Evolutionary conservation across 2,797 vertebrate species (phyloP).

Genomic region (Gymnoscopelus braueri): DNA sequence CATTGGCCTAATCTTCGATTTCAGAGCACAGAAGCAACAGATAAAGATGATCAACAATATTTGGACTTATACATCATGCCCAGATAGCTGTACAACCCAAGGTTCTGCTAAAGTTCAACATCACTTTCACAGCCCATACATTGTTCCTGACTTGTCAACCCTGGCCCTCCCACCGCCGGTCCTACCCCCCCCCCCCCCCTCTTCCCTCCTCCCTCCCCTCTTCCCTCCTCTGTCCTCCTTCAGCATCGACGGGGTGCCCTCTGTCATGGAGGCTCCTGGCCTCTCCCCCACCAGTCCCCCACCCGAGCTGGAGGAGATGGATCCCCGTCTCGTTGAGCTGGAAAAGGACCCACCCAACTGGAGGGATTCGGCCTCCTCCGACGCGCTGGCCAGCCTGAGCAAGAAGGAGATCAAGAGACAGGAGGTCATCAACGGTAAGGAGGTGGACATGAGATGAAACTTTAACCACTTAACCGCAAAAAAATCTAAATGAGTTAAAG

Average conservation of each 20-base stretch:
- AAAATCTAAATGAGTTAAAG: too few relatives aligned
- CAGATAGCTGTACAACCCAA: too few relatives aligned
- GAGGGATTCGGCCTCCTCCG: conserved; percentile 81
- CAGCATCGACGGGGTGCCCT: conserved; percentile 61
- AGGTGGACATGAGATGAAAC: background rate
- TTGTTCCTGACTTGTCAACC: background rate
- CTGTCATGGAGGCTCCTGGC: conserved; percentile 61
- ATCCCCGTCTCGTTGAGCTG: conserved; percentile 85
- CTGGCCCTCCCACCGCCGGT: too few relatives aligned
- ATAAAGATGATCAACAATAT: background rate
- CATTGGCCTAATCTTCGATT: too few relatives aligned
- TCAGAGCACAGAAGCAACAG: background rate
- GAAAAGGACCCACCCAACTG: conserved; percentile 90
- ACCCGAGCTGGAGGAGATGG: conserved; percentile 84
- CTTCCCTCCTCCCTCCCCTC: conserved; percentile 6
- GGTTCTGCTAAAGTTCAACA: too few relatives aligned
- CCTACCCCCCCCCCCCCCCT: background rate
- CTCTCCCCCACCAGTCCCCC: conserved; percentile 70
- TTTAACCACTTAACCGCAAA: too few relatives aligned
- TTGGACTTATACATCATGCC: background rate
- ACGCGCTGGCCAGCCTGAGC: conserved; percentile 81
- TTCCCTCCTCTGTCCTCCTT: conserved; percentile 12
- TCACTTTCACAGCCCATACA: background rate
- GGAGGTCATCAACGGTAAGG: conserved; percentile 92
- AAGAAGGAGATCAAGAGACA: conserved; percentile 91